Evolutionary conservation across 2,797 vertebrate genomes (phyloP).

Genomic region (Sylvia borin): DNA sequence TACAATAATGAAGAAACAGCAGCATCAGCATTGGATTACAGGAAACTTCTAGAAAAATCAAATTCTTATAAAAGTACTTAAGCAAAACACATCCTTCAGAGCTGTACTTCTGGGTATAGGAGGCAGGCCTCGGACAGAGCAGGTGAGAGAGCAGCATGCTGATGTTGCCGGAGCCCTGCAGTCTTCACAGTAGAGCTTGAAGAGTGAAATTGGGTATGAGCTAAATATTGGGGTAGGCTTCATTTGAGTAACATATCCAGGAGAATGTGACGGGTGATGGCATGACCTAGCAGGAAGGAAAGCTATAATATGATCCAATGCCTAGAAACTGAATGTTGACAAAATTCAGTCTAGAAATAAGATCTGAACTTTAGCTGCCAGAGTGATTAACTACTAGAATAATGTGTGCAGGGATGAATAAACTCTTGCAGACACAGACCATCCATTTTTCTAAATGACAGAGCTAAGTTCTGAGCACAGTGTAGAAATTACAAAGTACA

Average conservation of each 20-base stretch:
- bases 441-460: conserved; percentile 30
- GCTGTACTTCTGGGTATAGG: not conserved
- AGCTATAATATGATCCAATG: not conserved
- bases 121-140: not conserved
- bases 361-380: not conserved
- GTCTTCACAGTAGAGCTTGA: not conserved
- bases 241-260: not conserved
- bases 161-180: not conserved
- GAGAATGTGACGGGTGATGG: not conserved
- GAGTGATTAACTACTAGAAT: conserved; percentile 28
- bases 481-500: not conserved
- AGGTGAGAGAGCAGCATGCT: not conserved
- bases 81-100: not conserved
- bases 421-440: not conserved
- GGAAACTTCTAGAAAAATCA: not conserved
- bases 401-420: not conserved
- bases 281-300: not conserved
- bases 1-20: not conserved
- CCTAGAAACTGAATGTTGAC: not conserved
- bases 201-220: not conserved
- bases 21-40: not conserved
- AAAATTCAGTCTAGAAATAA: conserved; percentile 31
- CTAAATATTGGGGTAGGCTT: not conserved
- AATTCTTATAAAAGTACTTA: not conserved
- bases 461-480: not conserved